Conservation (phyloP, 2,113 vertebrate species). For the Baryphthengus martii region DNA sequence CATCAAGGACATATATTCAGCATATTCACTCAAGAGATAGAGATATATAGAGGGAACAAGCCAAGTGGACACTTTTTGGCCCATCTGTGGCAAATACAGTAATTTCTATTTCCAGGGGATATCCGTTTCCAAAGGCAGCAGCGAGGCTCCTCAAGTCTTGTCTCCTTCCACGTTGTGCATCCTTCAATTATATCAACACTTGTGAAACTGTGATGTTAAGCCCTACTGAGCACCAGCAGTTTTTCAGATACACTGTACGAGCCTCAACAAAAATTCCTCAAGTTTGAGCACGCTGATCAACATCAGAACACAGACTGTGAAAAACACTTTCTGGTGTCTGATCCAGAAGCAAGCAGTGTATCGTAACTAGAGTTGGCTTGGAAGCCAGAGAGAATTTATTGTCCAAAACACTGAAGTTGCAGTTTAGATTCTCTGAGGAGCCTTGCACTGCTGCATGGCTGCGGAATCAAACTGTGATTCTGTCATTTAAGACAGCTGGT, state of each 20-base stretch:
- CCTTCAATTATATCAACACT: not conserved
- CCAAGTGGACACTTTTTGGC: not conserved
- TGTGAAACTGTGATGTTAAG: constrained; percentile 8
- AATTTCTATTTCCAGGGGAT: not conserved
- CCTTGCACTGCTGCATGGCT: not conserved
- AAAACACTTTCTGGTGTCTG: constrained; percentile 13
- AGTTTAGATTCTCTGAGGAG: not conserved
- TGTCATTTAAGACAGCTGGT: not conserved
- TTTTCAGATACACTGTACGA: constrained; percentile 10
- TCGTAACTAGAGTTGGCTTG: not conserved
- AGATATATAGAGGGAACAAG: not conserved
- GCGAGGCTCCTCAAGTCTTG: not conserved
- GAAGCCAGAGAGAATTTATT: not conserved
- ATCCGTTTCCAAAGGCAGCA: not conserved
- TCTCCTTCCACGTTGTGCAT: not conserved
- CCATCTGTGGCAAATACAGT: not conserved
- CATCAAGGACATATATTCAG: not conserved
- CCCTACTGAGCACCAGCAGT: not conserved
- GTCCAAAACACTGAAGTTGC: not conserved
- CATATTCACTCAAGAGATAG: not conserved
- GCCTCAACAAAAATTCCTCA: constrained; percentile 4
- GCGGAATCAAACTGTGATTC: not conserved
- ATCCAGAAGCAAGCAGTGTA: not conserved
- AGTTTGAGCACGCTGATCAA: not conserved
- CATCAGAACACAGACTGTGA: not conserved